These are phyloP conservation scores for Gorsachius goisagi DNA, from an alignment of 2,113 vertebrate species.

Conservation along the genomic window DNA sequence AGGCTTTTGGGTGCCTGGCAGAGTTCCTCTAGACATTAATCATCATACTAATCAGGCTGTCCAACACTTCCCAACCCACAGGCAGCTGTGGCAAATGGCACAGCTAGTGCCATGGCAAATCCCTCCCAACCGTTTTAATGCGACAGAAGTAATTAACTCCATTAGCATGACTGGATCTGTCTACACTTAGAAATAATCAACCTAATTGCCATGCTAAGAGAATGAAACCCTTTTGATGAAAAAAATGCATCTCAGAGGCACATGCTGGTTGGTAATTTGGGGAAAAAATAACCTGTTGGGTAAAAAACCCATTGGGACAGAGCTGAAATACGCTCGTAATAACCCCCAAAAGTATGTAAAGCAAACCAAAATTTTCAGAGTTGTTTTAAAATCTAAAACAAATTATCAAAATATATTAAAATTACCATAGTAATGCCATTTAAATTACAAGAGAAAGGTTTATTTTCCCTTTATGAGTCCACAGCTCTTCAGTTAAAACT, in stretches of 20 bases:
- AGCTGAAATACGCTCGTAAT: background rate
- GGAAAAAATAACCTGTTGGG: background rate
- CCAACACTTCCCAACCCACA: background rate
- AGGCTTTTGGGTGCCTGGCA: constrained; percentile 1
- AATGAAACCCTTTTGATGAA: constrained; percentile 1
- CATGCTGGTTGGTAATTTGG: background rate
- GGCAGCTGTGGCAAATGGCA: constrained; percentile 47
- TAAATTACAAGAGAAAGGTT: background rate
- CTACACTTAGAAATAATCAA: constrained; percentile 36
- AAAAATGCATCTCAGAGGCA: background rate
- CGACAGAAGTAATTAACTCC: constrained; percentile 15
- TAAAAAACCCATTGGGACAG: background rate
- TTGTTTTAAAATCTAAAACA: background rate
- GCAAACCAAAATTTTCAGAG: background rate
- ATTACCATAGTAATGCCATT: background rate
- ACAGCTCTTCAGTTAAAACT: background rate
- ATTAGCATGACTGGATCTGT: constrained; percentile 6
- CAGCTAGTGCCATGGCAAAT: constrained; percentile 1
- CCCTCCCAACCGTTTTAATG: background rate
- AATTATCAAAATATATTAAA: background rate
- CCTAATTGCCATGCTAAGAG: constrained; percentile 12
- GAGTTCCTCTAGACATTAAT: constrained; percentile 1
- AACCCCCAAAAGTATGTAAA: background rate
- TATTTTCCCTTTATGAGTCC: background rate
- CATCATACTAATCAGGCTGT: background rate